phyloP scores from a whole-genome alignment of 2,888 invertebrate genomes.

The Agonopterix arenella region DNA sequence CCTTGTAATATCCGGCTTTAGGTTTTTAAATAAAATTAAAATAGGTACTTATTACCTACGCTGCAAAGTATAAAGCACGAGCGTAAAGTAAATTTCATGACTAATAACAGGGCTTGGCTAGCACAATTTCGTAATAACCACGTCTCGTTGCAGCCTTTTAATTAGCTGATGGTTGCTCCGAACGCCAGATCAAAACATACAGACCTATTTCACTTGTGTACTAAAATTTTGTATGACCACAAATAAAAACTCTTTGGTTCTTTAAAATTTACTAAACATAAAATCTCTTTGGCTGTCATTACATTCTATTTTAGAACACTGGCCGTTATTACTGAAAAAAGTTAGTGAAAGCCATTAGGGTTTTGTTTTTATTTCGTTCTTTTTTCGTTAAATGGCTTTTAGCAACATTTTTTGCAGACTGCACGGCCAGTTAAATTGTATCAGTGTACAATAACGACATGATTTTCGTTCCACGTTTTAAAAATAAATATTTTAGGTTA shows the following conservation, averaged over 20 bases:
- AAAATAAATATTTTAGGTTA: neutral
- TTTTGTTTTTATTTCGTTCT: neutral
- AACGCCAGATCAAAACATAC: neutral
- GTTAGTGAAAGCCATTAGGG: neutral
- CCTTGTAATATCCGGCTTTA: neutral
- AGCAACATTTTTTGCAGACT: too few relatives aligned
- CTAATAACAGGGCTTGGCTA: neutral
- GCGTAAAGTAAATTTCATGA: neutral
- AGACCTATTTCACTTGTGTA: neutral
- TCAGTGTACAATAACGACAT: too few relatives aligned
- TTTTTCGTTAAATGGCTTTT: neutral
- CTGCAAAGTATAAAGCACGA: too few relatives aligned
- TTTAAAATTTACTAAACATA: too few relatives aligned
- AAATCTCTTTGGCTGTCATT: too few relatives aligned
- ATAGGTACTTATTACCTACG: neutral
- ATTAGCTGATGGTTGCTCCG: neutral
- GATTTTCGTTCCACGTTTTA: too few relatives aligned
- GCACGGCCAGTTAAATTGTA: too few relatives aligned
- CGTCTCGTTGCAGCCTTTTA: neutral
- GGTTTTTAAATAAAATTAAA: neutral
- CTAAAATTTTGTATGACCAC: too few relatives aligned
- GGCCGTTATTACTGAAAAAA: neutral
- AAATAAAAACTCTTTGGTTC: too few relatives aligned
- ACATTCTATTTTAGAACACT: too few relatives aligned
- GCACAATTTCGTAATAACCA: constrained; percentile 1